Conservation (phyloP, 2,888 invertebrate species). For the Margaritifera margaritifera region DNA sequence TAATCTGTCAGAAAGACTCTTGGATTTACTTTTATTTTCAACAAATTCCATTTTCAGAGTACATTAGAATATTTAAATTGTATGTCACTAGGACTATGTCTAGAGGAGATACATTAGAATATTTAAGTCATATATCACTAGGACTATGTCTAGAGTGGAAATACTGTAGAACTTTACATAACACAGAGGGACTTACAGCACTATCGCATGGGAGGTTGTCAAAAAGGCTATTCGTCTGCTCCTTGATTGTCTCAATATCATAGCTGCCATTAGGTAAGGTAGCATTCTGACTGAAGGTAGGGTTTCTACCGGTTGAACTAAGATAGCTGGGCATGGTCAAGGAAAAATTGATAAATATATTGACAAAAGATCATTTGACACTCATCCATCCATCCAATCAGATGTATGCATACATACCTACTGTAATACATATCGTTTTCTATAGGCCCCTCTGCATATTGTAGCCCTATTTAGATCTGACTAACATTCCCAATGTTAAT, state of each 20-base stretch:
- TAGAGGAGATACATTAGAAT: too few species aligned
- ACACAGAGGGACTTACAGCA: constrained; percentile 34
- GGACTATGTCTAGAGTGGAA: neutral
- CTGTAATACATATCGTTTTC: too few species aligned
- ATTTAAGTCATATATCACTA: neutral
- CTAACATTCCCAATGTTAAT: neutral
- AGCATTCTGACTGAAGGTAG: constrained; percentile 29
- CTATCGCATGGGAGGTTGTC: constrained; percentile 51
- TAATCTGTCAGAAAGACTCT: too few species aligned
- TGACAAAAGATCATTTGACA: too few species aligned
- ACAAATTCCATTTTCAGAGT: too few species aligned
- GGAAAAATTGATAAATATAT: constrained; percentile 9
- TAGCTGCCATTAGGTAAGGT: constrained; percentile 41
- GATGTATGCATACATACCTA: too few species aligned
- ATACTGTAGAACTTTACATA: neutral
- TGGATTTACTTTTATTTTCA: too few species aligned
- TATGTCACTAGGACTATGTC: too few species aligned
- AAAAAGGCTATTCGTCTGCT: constrained; percentile 46
- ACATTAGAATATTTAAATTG: neutral
- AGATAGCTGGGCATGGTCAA: constrained; percentile 47
- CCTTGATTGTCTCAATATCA: constrained; percentile 37
- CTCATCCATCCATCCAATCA: too few species aligned
- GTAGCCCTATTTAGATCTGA: too few species aligned
- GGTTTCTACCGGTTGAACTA: constrained; percentile 54
- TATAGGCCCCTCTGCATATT: too few species aligned